phyloP scores from a whole-genome alignment of 1,140 invertebrate genomes.

The Argopecten irradians region DNA sequence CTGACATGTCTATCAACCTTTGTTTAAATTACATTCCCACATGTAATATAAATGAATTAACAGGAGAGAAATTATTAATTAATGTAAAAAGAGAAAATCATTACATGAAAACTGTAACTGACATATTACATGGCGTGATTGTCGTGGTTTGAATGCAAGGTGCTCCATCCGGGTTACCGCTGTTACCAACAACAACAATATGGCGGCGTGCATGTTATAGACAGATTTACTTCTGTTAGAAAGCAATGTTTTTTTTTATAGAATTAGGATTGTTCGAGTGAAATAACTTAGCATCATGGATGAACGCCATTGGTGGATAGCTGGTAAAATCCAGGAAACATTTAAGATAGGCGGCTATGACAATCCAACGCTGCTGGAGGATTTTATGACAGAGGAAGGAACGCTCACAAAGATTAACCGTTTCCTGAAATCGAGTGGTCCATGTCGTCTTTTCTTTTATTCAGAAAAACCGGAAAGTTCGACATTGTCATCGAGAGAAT shows the following conservation, averaged over 20 bases:
- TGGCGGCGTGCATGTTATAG: conserved; percentile 58
- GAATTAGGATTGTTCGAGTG: neutral
- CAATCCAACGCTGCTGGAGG: conserved; percentile 74
- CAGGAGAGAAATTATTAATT: too few relatives aligned
- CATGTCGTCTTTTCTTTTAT: conserved; percentile 75
- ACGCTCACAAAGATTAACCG: conserved; percentile 73
- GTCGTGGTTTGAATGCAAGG: conserved; percentile 37
- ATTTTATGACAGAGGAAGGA: conserved; percentile 73
- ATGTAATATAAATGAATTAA: too few relatives aligned
- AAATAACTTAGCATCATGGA: conserved; percentile 65
- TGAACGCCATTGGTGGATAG: conserved; percentile 78
- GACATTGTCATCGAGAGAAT: conserved; percentile 62
- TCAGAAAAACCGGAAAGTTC: conserved; percentile 69
- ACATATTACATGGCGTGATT: neutral
- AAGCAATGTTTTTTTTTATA: conserved; percentile 18
- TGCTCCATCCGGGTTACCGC: conserved; percentile 58
- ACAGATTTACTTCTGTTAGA: conserved; percentile 8
- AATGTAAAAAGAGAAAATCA: too few relatives aligned
- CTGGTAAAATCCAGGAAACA: conserved; percentile 76
- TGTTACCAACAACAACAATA: conserved; percentile 70
- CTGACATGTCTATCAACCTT: too few relatives aligned
- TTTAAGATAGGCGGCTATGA: conserved; percentile 75
- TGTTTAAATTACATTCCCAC: too few relatives aligned
- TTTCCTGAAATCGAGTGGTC: conserved; percentile 73
- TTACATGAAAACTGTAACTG: too few relatives aligned